phyloP scores from a whole-genome alignment of 2,888 invertebrate genomes.

The Petrolisthes cinctipes region DNA sequence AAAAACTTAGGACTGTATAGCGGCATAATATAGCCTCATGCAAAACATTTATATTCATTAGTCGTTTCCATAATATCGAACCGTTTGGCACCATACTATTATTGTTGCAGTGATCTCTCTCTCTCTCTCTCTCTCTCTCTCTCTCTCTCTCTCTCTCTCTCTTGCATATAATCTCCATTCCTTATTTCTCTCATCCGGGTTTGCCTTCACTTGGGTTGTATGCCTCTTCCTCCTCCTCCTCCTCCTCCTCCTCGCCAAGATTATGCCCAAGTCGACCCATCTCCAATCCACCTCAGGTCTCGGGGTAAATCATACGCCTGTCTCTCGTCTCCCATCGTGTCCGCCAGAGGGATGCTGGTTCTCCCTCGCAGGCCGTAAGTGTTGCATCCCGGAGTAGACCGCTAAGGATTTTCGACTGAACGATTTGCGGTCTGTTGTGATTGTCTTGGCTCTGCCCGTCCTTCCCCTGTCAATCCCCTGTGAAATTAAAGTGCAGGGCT shows the following conservation, averaged over 20 bases:
- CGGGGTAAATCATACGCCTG: not conserved
- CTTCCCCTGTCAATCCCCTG: not conserved
- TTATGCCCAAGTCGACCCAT: not conserved
- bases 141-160: not conserved
- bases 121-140: not conserved
- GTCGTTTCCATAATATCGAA: too few species aligned
- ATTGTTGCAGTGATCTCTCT: not conserved
- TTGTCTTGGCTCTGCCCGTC: not conserved
- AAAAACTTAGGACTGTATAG: too few species aligned
- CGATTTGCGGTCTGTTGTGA: not conserved
- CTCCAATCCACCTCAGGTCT: not conserved
- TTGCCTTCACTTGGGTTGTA: not conserved
- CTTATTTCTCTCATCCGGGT: not conserved
- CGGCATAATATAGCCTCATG: too few species aligned
- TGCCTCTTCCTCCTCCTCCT: not conserved
- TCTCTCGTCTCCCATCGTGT: not conserved
- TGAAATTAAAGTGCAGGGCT: slow-evolving; percentile 8
- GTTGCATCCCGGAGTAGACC: too few species aligned
- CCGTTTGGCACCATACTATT: too few species aligned
- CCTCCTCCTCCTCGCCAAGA: not conserved
- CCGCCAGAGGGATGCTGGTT: too few species aligned
- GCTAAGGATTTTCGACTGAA: not conserved
- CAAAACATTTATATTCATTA: too few species aligned
- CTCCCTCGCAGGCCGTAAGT: too few species aligned
- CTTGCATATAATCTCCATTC: not conserved